Evolutionary conservation across 2,113 vertebrate genomes (phyloP).

Genomic region (Tychaedon coryphoeus): DNA sequence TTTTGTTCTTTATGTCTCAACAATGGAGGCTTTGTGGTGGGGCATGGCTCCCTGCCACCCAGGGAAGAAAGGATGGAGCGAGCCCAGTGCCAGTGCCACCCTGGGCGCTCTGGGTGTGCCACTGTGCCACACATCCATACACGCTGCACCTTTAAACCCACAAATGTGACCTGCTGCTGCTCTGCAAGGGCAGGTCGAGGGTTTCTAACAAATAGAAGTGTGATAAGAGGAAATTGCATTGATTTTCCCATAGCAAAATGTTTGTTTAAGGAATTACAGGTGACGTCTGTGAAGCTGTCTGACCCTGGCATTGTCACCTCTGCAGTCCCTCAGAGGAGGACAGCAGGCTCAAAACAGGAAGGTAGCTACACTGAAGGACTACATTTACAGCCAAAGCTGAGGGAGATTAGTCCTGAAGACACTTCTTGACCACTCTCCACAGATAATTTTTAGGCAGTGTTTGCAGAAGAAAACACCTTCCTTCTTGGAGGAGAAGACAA

Average conservation of each 20-base stretch:
- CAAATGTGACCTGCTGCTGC: neutral
- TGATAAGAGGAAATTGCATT: neutral
- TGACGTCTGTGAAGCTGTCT: neutral
- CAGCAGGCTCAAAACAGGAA: neutral
- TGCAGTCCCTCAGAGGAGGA: neutral
- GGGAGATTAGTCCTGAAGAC: neutral
- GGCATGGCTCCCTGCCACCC: constrained; percentile 13
- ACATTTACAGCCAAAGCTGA: neutral
- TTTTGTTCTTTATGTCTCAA: constrained; percentile 25
- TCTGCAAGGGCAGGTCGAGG: neutral
- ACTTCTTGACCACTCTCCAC: neutral
- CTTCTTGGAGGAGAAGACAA: neutral
- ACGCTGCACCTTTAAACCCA: neutral
- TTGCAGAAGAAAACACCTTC: neutral
- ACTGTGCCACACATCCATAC: neutral
- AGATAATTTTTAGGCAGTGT: neutral
- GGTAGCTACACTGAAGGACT: neutral
- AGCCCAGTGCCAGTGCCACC: fast-evolving
- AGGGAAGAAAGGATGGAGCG: neutral
- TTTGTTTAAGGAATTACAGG: neutral
- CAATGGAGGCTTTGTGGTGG: neutral
- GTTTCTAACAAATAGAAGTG: neutral
- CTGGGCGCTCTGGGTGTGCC: neutral
- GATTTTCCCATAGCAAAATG: neutral
- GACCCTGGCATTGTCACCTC: neutral